Conservation (phyloP, 2,113 vertebrate genomes). For the Pluvianellus socialis region DNA sequence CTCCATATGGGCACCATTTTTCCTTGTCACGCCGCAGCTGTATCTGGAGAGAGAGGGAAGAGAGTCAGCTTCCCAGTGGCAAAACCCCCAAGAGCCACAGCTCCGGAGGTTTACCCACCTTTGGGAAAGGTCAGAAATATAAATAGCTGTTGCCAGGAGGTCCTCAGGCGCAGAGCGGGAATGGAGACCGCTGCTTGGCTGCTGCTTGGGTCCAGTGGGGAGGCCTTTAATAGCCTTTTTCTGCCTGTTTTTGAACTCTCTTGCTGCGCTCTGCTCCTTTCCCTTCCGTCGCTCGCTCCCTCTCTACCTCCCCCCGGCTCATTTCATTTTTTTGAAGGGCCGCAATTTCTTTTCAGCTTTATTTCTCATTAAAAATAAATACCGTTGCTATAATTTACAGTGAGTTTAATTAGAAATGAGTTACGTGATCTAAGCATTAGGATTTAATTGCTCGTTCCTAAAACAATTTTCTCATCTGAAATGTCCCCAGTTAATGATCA, state of each 20-base stretch:
- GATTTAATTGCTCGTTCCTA: slow-evolving; percentile 70
- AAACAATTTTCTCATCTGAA: slow-evolving; percentile 73
- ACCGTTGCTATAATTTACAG: slow-evolving; percentile 68
- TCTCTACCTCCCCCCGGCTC: background rate
- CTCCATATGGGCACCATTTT: slow-evolving; percentile 62
- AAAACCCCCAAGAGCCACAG: background rate
- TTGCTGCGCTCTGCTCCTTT: background rate
- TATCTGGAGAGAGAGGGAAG: background rate
- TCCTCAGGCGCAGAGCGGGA: background rate
- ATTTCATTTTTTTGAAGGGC: slow-evolving; percentile 41
- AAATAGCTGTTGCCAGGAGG: slow-evolving; percentile 25
- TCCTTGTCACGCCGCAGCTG: slow-evolving; percentile 43
- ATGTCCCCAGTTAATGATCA: slow-evolving; percentile 68
- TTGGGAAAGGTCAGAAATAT: slow-evolving; percentile 24
- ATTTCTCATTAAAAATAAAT: slow-evolving; percentile 73
- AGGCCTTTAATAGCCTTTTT: background rate
- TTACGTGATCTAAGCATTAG: slow-evolving; percentile 63
- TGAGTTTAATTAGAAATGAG: slow-evolving; percentile 73
- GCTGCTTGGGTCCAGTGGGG: background rate
- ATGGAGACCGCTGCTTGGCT: background rate
- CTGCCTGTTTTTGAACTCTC: background rate
- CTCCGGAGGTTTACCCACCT: background rate
- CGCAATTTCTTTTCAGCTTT: slow-evolving; percentile 53
- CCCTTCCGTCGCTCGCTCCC: background rate
- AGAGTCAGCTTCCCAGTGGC: background rate